Base-by-base conservation (phyloP, 2,888 invertebrate species). In the Synanthedon vespiformis region DNA sequence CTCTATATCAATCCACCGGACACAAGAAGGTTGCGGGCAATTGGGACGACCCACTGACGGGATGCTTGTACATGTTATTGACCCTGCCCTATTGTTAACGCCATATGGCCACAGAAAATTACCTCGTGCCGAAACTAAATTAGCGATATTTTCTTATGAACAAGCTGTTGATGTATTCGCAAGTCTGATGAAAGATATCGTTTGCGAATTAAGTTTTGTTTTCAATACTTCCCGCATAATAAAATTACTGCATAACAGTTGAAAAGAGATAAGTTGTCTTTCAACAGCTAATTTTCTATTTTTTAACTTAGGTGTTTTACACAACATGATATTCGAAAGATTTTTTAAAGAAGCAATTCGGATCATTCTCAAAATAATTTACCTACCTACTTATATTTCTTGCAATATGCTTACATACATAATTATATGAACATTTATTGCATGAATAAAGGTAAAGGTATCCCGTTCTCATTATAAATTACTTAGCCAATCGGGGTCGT, bases 1-100 rank as follows among this genome's bases (percentile, higher is more conserved):
- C 84, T 83, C 79, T 73, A 65, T 74, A 67, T 41, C 57, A 63
- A 61, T 65, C 57, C 57, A 54, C 56, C 59, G 57, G 63, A 62
- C 61, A 64, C 61, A 70, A 69, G 79, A 76, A 74, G 80, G 79
- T 70, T 70, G 66, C 66, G 66, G 69, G 72, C 74, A 80, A 82
- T 77, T 79, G 77, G 77, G 72, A 71, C 80, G 79, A 73, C 77
- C 80, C 73, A 77, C 77, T 77, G 79, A 68, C 77, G 74, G 68
- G 73, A 77, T 73, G 72, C 74, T 71, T 71, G 72, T 72, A 69
- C 75, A 77, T 83, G 84, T 82, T 85, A 82, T 84, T 85, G 86
- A 85, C 85, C 82, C 78, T 74, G 70, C 76, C 77, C 81, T 77
- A 82, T 84, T 79, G 79, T 84, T 77, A 76, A 68, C 71, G 72